Percentiles rank a stretch among this genome's conserved stretches.
phyloP scores from a whole-genome alignment of 1,140 invertebrate species.

The Gryon sp. region DNA sequence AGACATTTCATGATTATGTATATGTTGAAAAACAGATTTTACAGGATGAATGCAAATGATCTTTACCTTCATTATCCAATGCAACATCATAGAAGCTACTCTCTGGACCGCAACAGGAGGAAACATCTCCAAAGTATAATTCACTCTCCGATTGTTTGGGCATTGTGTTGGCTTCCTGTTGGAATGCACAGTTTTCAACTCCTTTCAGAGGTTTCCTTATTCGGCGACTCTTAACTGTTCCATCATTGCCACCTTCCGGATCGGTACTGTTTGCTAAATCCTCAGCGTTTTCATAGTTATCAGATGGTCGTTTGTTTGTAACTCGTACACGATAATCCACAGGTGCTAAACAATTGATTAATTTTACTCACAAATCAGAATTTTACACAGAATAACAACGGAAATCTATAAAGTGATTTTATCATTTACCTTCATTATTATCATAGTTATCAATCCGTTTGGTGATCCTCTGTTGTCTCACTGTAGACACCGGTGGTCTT shows the following conservation, averaged over 20 bases:
- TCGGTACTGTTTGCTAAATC: constrained; percentile 73
- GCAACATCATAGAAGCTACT: constrained; percentile 77
- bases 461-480: constrained; percentile 68
- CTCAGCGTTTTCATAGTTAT: constrained; percentile 77
- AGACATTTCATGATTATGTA: too few relatives aligned
- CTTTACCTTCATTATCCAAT: constrained; percentile 74
- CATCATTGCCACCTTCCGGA: constrained; percentile 72
- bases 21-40: constrained; percentile 2
- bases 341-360: constrained; percentile 6
- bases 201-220: constrained; percentile 74
- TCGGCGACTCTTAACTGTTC: constrained; percentile 69
- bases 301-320: constrained; percentile 69
- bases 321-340: constrained; percentile 69
- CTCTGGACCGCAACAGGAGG: constrained; percentile 85
- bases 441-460: constrained; percentile 76
- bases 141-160: constrained; percentile 83
- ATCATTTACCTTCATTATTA: constrained; percentile 69
- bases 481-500: constrained; percentile 70
- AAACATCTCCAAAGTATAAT: constrained; percentile 91
- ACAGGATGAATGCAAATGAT: too few relatives aligned
- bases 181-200: constrained; percentile 84
- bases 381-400: too few relatives aligned
- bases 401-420: not conserved
- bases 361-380: too few relatives aligned
- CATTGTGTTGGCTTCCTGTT: constrained; percentile 71